Percentiles rank a stretch among this genome's conserved stretches.
Conservation (phyloP, 2,113 vertebrate species). For the Cnemophilus loriae region DNA sequence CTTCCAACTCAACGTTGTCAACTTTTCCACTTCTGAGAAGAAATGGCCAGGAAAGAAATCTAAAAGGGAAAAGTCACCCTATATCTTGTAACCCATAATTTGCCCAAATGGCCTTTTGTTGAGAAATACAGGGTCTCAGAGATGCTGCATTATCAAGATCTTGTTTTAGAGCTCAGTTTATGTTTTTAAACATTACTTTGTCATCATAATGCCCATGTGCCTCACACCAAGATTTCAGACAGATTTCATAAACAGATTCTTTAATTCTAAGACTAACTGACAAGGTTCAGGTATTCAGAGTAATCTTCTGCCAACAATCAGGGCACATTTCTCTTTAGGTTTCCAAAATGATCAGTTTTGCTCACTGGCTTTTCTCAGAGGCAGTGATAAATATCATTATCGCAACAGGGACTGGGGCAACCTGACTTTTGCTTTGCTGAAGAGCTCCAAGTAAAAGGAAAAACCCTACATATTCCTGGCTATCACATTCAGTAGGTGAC, state of each 20-base stretch:
- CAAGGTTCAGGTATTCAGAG: not conserved
- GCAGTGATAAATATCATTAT: not conserved
- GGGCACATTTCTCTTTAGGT: not conserved
- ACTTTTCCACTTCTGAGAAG: not conserved
- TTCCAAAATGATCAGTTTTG: not conserved
- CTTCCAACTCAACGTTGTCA: fast-evolving
- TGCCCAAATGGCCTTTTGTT: not conserved
- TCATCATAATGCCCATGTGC: not conserved
- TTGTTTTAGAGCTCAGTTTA: not conserved
- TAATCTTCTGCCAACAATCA: not conserved
- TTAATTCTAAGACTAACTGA: not conserved
- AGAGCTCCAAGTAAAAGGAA: not conserved
- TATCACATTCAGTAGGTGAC: not conserved
- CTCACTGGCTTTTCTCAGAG: not conserved
- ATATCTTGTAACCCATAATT: not conserved
- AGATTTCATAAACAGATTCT: not conserved
- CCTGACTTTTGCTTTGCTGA: not conserved
- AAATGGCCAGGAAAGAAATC: not conserved
- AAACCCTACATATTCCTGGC: not conserved
- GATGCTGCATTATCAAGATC: not conserved
- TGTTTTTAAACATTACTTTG: not conserved
- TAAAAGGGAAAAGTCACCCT: not conserved
- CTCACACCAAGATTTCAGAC: not conserved
- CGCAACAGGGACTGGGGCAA: not conserved
- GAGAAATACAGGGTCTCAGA: not conserved